Conservation (phyloP, 1,140 invertebrate genomes). For the Brachionus paranguensis region DNA sequence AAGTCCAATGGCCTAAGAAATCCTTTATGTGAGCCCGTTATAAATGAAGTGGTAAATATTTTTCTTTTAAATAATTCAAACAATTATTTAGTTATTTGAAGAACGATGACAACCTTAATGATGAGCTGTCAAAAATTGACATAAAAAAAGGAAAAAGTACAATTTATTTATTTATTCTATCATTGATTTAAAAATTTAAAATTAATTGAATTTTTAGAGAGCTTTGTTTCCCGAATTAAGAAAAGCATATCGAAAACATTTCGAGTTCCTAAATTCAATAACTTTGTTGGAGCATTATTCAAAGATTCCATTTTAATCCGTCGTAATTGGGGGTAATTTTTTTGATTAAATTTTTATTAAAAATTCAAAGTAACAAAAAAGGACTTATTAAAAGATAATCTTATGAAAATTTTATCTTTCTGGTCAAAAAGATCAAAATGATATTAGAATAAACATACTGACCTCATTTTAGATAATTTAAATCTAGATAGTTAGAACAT, state of each 20-base stretch:
- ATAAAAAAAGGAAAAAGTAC: background rate
- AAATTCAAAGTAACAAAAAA: no score
- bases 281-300: conserved; percentile 66
- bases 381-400: no score
- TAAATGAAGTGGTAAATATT: background rate
- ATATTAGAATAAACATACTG: no score
- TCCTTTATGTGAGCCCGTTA: background rate
- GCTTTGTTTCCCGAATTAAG: background rate
- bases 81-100: background rate
- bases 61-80: background rate
- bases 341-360: background rate
- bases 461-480: no score
- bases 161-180: background rate
- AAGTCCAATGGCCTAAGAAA: background rate
- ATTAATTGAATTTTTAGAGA: background rate
- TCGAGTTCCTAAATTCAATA: conserved; percentile 41
- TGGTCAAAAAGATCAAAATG: no score
- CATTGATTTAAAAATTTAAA: background rate
- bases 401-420: no score
- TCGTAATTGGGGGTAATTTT: conserved; percentile 76
- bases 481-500: no score
- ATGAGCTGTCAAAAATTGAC: background rate
- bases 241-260: background rate
- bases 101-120: background rate
- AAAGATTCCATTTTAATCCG: conserved; percentile 89